phyloP scores from a whole-genome alignment of 1,140 invertebrate genomes.

The Ditylenchus dipsaci region DNA sequence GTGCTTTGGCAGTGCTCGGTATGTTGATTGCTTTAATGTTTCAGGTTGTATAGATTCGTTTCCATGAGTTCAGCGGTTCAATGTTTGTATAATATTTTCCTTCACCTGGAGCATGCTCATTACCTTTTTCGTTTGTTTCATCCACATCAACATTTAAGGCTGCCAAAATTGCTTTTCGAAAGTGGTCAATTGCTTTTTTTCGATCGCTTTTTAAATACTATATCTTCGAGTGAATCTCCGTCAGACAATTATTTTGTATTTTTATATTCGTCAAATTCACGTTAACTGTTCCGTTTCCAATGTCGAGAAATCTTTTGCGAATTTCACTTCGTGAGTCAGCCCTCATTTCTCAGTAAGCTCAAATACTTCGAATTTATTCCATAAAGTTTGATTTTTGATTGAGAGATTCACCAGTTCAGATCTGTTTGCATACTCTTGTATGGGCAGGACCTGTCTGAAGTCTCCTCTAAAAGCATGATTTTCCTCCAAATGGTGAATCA shows the following conservation, averaged over 20 bases:
- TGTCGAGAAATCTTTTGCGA: neutral
- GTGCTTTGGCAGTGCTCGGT: neutral
- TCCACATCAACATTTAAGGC: neutral
- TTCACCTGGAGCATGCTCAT: neutral
- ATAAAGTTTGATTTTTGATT: neutral
- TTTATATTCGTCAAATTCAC: neutral
- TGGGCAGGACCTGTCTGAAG: conserved; percentile 26
- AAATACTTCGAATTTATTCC: neutral
- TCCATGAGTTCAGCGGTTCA: neutral
- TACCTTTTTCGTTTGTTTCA: neutral
- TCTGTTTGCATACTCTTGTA: conserved; percentile 7
- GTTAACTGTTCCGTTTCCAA: neutral
- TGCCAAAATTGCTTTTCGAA: conserved; percentile 54
- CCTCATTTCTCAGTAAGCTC: neutral
- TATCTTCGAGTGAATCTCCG: neutral
- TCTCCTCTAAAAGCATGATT: conserved; percentile 28
- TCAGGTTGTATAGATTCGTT: neutral
- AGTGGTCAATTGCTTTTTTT: conserved; percentile 13
- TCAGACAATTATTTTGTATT: neutral
- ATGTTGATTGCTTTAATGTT: neutral
- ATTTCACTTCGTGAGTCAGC: neutral
- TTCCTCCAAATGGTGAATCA: conserved; percentile 26
- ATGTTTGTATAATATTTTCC: neutral
- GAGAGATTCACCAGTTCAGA: neutral
- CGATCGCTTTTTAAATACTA: conserved; percentile 1